A percentile compares a stretch with the other conserved stretches of the same genome.
phyloP scores from a whole-genome alignment of 2,797 vertebrate species.

The Thunnus albacares region DNA sequence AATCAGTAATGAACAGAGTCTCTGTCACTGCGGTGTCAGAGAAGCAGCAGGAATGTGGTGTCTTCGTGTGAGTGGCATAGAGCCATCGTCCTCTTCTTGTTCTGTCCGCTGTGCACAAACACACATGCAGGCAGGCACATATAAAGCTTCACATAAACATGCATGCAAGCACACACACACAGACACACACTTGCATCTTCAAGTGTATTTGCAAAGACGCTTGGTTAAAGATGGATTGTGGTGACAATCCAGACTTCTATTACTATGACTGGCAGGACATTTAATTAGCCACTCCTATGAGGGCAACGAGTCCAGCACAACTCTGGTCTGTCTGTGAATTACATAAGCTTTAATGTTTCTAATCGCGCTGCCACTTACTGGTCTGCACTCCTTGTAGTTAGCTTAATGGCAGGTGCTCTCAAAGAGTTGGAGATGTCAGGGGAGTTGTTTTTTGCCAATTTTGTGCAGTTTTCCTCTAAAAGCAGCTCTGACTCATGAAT shows the following conservation, averaged over 20 bases:
- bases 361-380: conserved; percentile 48
- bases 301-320: conserved; percentile 66
- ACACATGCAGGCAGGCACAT: conserved; percentile 13
- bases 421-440: conserved; percentile 35
- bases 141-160: conserved; percentile 29
- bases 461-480: conserved; percentile 31
- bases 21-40: conserved; percentile 77
- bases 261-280: conserved; percentile 73
- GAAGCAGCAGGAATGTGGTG: conserved; percentile 81
- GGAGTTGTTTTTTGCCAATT: conserved; percentile 43
- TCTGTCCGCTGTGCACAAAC: conserved; percentile 54
- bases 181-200: conserved; percentile 24
- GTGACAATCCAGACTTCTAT: conserved; percentile 62
- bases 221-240: conserved; percentile 61
- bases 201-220: conserved; percentile 49
- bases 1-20: conserved; percentile 56
- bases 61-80: conserved; percentile 75
- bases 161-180: conserved; percentile 3
- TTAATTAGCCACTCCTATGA: conserved; percentile 72
- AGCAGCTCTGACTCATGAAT: conserved; percentile 5
- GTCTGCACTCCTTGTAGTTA: conserved; percentile 8
- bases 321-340: conserved; percentile 60
- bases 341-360: conserved; percentile 62
- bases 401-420: conserved; percentile 55
- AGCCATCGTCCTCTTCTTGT: conserved; percentile 56